phyloP scores from a whole-genome alignment of 2,888 invertebrate genomes.

The Cremastobaeus sp. region DNA sequence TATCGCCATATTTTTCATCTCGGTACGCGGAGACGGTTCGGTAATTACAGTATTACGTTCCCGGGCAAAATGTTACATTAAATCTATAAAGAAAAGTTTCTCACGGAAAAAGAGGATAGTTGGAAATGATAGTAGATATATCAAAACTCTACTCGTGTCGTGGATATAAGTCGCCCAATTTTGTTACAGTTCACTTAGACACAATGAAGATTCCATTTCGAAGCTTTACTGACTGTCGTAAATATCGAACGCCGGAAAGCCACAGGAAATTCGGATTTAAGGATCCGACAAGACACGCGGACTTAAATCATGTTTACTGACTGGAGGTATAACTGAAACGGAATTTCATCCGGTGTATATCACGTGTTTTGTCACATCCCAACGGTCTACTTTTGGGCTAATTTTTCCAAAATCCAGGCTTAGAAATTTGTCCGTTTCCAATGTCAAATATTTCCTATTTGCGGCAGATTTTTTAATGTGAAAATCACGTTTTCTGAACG shows the following conservation, averaged over 20 bases:
- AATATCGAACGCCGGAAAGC: conserved; percentile 50
- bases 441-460: too few species aligned
- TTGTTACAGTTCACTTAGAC: conserved; percentile 49
- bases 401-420: too few species aligned
- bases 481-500: too few species aligned
- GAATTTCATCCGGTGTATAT: conserved; percentile 1
- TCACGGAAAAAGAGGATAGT: not conserved
- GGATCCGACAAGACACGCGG: conserved; percentile 10
- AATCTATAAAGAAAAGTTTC: conserved; percentile 26
- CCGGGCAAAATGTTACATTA: conserved; percentile 3
- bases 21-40: not conserved
- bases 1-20: conserved; percentile 21
- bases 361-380: not conserved
- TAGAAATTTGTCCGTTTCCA: too few species aligned
- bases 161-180: conserved; percentile 49
- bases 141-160: conserved; percentile 40
- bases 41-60: conserved; percentile 19
- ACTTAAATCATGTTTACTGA: conserved; percentile 44
- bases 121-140: conserved; percentile 26
- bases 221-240: conserved; percentile 51
- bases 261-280: conserved; percentile 46
- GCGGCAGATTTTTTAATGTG: too few species aligned
- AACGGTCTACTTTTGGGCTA: too few species aligned
- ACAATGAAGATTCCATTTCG: conserved; percentile 46
- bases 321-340: conserved; percentile 14